A percentile compares a stretch with the other conserved stretches of the same genome.
These are phyloP conservation scores for Anarrhichthys ocellatus DNA, from an alignment of 2,113 vertebrate genomes.

Conservation along the genomic window DNA sequence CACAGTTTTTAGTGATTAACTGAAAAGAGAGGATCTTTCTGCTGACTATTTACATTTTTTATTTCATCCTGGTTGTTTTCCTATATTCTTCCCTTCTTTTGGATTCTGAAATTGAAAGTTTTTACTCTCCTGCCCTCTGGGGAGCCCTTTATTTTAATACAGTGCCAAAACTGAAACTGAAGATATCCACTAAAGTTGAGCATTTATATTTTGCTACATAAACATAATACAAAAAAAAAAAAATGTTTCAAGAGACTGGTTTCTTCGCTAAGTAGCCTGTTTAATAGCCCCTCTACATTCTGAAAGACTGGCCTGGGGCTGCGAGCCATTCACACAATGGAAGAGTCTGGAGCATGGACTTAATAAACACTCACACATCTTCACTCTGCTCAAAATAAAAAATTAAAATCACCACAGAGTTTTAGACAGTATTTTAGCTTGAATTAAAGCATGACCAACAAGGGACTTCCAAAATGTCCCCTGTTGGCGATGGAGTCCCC, in stretches of 20 bases:
- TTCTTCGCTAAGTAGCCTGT: neutral
- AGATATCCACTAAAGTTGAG: too few relatives aligned
- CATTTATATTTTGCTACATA: neutral
- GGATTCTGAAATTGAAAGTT: too few relatives aligned
- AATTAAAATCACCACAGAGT: neutral
- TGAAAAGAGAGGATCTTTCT: too few relatives aligned
- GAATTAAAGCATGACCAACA: neutral
- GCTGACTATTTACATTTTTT: too few relatives aligned
- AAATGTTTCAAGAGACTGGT: neutral
- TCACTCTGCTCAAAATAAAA: neutral
- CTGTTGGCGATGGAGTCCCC: neutral
- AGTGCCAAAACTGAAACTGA: too few relatives aligned
- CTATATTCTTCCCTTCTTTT: too few relatives aligned
- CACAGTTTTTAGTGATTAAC: too few relatives aligned
- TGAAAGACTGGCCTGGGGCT: neutral
- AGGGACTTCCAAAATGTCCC: neutral
- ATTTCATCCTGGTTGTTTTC: too few relatives aligned
- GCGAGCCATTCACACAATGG: too few relatives aligned
- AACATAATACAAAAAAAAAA: neutral
- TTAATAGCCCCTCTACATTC: neutral
- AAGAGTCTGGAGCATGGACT: too few relatives aligned
- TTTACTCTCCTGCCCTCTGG: too few relatives aligned
- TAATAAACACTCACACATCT: slow-evolving; percentile 11
- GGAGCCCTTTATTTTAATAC: too few relatives aligned
- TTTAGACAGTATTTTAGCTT: neutral